Conservation (phyloP, 2,888 invertebrate species). For the Dendrolimus pini region DNA sequence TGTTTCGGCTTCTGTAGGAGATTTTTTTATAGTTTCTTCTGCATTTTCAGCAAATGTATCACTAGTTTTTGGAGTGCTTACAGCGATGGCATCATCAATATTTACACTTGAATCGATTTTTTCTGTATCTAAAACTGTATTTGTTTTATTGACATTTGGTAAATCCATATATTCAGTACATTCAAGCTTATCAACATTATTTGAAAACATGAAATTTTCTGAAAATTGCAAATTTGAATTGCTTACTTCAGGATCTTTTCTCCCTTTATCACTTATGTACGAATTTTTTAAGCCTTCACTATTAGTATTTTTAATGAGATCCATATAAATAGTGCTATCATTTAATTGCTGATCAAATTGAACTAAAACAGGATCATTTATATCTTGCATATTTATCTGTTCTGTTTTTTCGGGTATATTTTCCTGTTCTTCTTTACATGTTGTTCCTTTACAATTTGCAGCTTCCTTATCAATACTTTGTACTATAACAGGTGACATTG, state of each 20-base stretch:
- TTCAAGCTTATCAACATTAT: slow-evolving; percentile 38
- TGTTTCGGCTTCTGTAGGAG: slow-evolving; percentile 23
- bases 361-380: slow-evolving; percentile 25
- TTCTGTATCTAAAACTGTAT: slow-evolving; percentile 50
- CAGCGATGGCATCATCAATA: slow-evolving; percentile 24
- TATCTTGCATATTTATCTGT: slow-evolving; percentile 14
- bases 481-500: slow-evolving; percentile 54
- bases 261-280: slow-evolving; percentile 18
- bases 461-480: slow-evolving; percentile 42
- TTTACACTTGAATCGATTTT: slow-evolving; percentile 31
- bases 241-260: slow-evolving; percentile 10
- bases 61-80: slow-evolving; percentile 58
- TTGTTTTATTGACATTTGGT: slow-evolving; percentile 40
- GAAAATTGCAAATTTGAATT: slow-evolving; percentile 15
- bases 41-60: slow-evolving; percentile 30
- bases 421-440: too few relatives aligned
- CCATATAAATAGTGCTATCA: slow-evolving; percentile 51
- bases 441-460: slow-evolving; percentile 12
- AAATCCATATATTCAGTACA: slow-evolving; percentile 64
- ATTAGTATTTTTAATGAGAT: slow-evolving; percentile 52
- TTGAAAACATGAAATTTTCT: slow-evolving; percentile 11
- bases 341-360: slow-evolving; percentile 22
- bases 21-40: slow-evolving; percentile 35
- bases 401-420: neutral
- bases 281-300: slow-evolving; percentile 34